Evolutionary conservation across 2,797 vertebrate species (phyloP), one percentile per base, ranked within the genome.

Genomic region (Vespertilio murinus): DNA sequence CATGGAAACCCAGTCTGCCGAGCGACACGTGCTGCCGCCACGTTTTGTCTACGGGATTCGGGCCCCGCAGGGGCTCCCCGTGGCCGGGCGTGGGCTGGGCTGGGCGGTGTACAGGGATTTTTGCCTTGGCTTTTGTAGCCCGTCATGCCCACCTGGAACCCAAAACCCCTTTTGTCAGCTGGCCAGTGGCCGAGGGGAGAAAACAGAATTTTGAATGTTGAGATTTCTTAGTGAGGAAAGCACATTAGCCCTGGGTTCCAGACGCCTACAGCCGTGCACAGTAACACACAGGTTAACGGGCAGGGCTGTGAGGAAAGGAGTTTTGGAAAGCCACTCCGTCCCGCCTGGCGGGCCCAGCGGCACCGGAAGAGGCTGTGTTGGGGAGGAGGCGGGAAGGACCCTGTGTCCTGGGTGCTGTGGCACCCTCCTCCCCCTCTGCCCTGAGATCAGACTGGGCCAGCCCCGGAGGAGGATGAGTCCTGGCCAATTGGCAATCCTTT

Each of bases 1-100:
- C 95, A 95, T 94, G 88, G 97, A 92, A 89, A 97, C 94, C 69
- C 47, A 90, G 90, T 47, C 88, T 13, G 87, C 96, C 94, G 78
- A 67, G 90, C 16, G 0, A 82, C 52, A 18, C 33, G 4, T 2
- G 69, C 61, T 20, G 40, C 88, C 16, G 6, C 78, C 70, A 47
- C 52, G 11, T 28, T 33, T 13, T 42, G 23, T 49, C 89, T 8
- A 3, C 0, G 45, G 90, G 73, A 9, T 4, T 12, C 13, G 8
- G 61, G 33, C 23, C 86, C 91, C 89, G 9, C 73, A 3, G 1
- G 35, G 74, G 65, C 14, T 33, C 61, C 71, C 92, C 75, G 0
- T 1, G 40, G 79, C 45, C 47, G 42, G 65, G 92, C 14, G n/a
- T 5, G 22, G 84, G 49, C 61, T 67, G 38, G 5, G 56, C 49